Evolutionary conservation across 2,888 invertebrate genomes (phyloP).

Genomic region (Harmothoe impar): DNA sequence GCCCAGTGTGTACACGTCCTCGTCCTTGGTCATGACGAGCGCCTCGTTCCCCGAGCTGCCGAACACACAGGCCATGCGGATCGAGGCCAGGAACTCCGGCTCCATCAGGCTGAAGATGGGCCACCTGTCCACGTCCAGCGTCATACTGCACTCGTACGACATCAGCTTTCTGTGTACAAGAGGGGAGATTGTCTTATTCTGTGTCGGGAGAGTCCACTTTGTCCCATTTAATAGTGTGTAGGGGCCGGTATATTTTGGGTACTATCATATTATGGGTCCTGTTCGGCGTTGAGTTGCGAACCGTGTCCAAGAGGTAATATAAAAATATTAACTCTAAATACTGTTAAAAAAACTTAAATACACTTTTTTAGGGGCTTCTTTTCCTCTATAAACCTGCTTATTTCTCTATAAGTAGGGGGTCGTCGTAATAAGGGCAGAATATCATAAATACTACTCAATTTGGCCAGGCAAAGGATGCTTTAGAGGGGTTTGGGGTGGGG

Average conservation of each 20-base stretch:
- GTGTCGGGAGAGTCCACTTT: no score
- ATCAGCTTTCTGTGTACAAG: constrained; percentile 62
- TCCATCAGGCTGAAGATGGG: constrained; percentile 86
- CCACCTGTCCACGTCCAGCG: constrained; percentile 85
- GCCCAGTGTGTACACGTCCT: constrained; percentile 86
- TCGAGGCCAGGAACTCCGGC: constrained; percentile 84
- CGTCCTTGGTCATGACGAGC: constrained; percentile 86
- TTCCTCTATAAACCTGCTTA: no score
- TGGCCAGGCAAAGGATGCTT: no score
- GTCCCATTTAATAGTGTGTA: no score
- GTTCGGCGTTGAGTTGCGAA: not conserved
- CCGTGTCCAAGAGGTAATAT: not conserved
- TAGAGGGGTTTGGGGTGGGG: no score
- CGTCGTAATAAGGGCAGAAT: no score
- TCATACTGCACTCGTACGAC: constrained; percentile 66
- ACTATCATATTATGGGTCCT: not conserved
- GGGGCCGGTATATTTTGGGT: not conserved
- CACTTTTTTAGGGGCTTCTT: no score
- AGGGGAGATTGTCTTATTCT: no score
- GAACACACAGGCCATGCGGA: constrained; percentile 86
- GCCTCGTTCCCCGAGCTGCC: constrained; percentile 87
- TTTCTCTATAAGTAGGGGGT: no score
- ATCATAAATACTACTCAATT: no score
- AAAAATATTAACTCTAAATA: not conserved
- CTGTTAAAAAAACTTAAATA: no score